These are phyloP conservation scores for Ivindomyrus marchei DNA, from an alignment of 2,113 vertebrate species.

Conservation along the genomic window DNA sequence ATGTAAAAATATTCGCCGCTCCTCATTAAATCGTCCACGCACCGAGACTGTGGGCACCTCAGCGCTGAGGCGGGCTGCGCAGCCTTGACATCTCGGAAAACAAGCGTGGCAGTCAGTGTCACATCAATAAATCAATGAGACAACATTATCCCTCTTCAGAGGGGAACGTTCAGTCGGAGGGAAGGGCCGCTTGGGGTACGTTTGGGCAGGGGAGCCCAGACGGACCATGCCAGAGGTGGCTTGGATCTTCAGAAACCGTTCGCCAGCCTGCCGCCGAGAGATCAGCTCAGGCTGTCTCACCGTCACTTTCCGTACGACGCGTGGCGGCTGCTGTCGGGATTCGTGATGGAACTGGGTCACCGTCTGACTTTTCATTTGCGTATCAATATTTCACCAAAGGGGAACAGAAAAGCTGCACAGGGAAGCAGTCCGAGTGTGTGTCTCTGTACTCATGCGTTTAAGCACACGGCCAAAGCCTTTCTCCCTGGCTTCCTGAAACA, in stretches of 20 bases:
- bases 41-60: conserved; percentile 19
- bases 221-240: no score
- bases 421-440: not conserved
- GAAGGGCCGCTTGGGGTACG: not conserved
- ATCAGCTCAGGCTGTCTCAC: not conserved
- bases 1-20: conserved; percentile 47
- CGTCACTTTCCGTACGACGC: not conserved
- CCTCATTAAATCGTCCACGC: conserved; percentile 43
- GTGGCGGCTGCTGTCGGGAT: not conserved
- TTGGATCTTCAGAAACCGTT: not conserved
- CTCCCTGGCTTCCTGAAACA: not conserved
- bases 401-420: not conserved
- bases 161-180: not conserved
- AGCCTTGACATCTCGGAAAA: not conserved
- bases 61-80: not conserved
- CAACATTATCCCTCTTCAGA: not conserved
- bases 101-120: not conserved
- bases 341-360: conserved; percentile 20
- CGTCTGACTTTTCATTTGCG: not conserved
- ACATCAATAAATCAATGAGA: conserved; percentile 13
- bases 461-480: not conserved
- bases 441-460: not conserved
- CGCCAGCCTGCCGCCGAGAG: not conserved
- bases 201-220: not conserved
- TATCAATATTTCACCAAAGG: conserved; percentile 20